A percentile compares a stretch with the other conserved stretches of the same genome.
phyloP scores from a whole-genome alignment of 2,113 vertebrate species.

The Brachyhypopomus occidentalis region DNA sequence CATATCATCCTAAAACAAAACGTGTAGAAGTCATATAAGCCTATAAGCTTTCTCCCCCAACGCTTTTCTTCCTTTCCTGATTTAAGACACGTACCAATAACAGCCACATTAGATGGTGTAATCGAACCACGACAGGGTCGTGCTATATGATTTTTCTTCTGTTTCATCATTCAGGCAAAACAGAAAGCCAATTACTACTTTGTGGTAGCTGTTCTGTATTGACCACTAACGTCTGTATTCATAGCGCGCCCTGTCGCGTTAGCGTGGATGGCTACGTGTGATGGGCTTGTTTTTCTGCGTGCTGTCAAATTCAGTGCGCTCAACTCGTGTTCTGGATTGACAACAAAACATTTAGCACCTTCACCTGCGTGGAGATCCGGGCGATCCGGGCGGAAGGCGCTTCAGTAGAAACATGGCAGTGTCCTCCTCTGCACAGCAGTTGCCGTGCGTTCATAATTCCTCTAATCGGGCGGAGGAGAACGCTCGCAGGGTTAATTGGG shows the following conservation, averaged over 20 bases:
- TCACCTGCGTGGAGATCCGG: slow-evolving; percentile 36
- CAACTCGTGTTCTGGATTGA: slow-evolving; percentile 3
- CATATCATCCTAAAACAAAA: neutral
- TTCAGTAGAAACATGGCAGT: slow-evolving; percentile 49
- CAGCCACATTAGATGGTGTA: neutral
- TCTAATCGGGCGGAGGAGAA: slow-evolving; percentile 74
- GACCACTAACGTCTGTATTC: slow-evolving; percentile 39
- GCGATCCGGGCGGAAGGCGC: slow-evolving; percentile 32
- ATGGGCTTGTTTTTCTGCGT: slow-evolving; percentile 1
- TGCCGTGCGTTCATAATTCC: slow-evolving; percentile 69
- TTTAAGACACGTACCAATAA: neutral
- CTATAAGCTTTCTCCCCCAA: neutral
- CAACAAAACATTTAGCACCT: slow-evolving; percentile 32
- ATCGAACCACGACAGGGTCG: neutral
- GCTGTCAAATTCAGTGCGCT: slow-evolving; percentile 20
- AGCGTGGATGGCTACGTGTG: slow-evolving; percentile 21
- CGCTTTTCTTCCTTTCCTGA: neutral
- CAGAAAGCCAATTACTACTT: slow-evolving; percentile 23
- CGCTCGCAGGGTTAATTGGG: slow-evolving; percentile 75
- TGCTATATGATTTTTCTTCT: neutral
- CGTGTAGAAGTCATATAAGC: neutral
- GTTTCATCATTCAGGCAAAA: neutral
- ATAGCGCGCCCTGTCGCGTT: slow-evolving; percentile 8
- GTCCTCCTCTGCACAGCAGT: slow-evolving; percentile 50
- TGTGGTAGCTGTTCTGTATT: slow-evolving; percentile 16